Percentiles rank a stretch among this genome's conserved stretches.
Evolutionary conservation across 2,888 invertebrate genomes (phyloP).

Genomic region (Phortica magna): DNA sequence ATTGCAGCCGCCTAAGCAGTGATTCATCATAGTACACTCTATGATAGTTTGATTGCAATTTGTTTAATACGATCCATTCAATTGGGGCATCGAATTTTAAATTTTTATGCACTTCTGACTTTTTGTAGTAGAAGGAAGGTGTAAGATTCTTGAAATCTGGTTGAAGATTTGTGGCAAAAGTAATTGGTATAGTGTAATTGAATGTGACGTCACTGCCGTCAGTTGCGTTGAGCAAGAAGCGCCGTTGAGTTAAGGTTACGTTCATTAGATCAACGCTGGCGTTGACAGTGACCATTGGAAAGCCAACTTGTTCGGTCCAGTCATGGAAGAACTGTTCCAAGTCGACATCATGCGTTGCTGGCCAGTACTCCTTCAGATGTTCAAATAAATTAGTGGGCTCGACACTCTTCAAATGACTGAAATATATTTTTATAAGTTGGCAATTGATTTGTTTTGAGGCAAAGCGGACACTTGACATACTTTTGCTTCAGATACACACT

Average conservation of each 20-base stretch:
- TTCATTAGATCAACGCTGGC: constrained; percentile 29
- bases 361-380: constrained; percentile 76
- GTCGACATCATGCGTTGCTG: constrained; percentile 66
- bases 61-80: constrained; percentile 72
- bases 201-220: constrained; percentile 57
- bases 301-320: constrained; percentile 84
- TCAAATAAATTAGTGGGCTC: constrained; percentile 79
- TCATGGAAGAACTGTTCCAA: constrained; percentile 76
- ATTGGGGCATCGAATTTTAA: constrained; percentile 46
- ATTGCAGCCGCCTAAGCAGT: constrained; percentile 79
- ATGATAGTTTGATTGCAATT: constrained; percentile 78
- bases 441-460: too few relatives aligned
- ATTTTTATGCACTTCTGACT: constrained; percentile 22
- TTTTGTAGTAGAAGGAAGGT: constrained; percentile 59
- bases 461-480: constrained; percentile 76
- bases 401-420: constrained; percentile 73
- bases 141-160: constrained; percentile 60
- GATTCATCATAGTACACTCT: constrained; percentile 84
- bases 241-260: constrained; percentile 57
- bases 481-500: constrained; percentile 79
- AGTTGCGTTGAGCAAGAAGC: constrained; percentile 58
- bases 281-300: constrained; percentile 81
- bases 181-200: constrained; percentile 71
- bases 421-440: not conserved
- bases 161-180: constrained; percentile 63